Conservation (phyloP, 2,797 vertebrate species). For the Sandelia bainsii region DNA sequence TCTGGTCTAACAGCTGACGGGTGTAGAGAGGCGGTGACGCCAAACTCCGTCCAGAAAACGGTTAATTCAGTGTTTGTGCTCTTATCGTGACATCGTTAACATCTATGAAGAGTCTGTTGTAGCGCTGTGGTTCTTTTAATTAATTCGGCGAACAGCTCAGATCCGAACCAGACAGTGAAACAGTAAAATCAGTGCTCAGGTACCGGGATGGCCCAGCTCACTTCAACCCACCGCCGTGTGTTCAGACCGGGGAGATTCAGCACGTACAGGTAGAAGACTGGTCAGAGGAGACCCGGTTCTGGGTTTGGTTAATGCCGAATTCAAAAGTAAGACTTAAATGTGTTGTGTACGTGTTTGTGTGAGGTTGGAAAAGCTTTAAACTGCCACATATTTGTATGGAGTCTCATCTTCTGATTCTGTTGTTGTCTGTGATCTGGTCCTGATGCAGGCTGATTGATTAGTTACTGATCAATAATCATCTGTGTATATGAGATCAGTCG, state of each 20-base stretch:
- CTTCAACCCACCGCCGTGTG: background rate
- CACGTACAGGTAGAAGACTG: background rate
- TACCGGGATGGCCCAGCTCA: too few relatives aligned
- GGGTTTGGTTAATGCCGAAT: background rate
- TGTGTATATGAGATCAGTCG: background rate
- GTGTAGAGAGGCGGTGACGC: background rate
- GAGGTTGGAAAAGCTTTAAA: background rate
- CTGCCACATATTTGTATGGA: background rate
- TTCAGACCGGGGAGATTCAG: background rate
- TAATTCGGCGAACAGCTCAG: background rate
- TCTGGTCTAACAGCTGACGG: too few relatives aligned
- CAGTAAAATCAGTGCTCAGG: background rate
- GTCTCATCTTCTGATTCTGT: background rate
- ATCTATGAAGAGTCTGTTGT: accelerated
- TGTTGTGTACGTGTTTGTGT: background rate
- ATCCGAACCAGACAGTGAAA: background rate
- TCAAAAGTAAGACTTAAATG: background rate
- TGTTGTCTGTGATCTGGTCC: too few relatives aligned
- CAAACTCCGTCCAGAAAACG: conserved; percentile 3
- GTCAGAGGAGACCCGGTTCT: background rate
- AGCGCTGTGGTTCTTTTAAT: background rate
- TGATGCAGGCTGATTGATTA: background rate
- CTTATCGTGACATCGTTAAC: accelerated
- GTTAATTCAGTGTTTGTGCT: background rate
- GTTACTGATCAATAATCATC: background rate